Percentiles rank a stretch among this genome's conserved stretches.
Evolutionary conservation across 2,113 vertebrate species (phyloP).

Genomic region (Gallinago paraguaiae): DNA sequence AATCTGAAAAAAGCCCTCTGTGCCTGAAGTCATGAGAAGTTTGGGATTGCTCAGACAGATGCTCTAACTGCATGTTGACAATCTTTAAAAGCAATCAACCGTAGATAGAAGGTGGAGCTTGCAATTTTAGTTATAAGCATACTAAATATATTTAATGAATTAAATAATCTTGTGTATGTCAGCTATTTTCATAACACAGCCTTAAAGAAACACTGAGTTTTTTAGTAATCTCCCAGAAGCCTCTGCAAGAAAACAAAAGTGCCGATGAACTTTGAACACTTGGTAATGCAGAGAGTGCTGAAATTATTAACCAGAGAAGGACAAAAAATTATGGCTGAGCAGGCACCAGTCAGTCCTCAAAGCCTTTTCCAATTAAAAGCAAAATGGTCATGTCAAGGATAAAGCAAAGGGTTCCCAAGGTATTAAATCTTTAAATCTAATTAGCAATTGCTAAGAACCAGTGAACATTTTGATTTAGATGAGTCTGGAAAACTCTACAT

Average conservation of each 20-base stretch:
- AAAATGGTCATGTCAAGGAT: background rate
- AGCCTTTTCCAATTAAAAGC: conserved; percentile 8
- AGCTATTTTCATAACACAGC: background rate
- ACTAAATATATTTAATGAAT: background rate
- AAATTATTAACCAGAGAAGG: background rate
- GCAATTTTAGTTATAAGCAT: background rate
- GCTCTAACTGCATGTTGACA: background rate
- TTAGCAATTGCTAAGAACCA: background rate
- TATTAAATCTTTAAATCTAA: conserved; percentile 20
- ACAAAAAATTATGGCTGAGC: background rate
- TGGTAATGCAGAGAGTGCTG: background rate
- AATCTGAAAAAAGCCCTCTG: background rate
- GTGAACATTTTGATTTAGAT: background rate
- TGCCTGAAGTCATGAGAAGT: background rate
- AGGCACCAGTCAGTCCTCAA: background rate
- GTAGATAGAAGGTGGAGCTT: background rate
- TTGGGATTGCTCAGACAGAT: background rate
- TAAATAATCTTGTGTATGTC: background rate
- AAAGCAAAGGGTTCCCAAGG: background rate
- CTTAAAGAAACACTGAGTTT: background rate
- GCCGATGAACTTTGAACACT: background rate
- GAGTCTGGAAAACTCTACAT: background rate
- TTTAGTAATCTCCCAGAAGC: background rate
- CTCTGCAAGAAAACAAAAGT: background rate
- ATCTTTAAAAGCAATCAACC: background rate